phyloP scores from a whole-genome alignment of 2,113 vertebrate genomes.

The Phylloscopus trochiloides region DNA sequence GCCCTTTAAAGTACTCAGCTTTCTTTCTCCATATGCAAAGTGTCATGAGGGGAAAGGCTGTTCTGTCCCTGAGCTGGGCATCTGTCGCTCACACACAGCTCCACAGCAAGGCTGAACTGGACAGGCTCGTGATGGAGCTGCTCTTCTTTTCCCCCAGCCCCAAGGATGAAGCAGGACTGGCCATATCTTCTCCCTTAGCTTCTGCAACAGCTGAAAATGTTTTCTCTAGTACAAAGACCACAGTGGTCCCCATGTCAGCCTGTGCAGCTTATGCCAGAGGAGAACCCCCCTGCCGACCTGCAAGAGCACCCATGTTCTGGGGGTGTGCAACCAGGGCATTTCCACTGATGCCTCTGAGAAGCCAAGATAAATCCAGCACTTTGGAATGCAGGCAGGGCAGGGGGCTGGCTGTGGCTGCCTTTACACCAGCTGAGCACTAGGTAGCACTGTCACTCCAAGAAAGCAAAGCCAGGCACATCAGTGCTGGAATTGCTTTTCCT shows the following conservation, averaged over 20 bases:
- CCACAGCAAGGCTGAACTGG: neutral
- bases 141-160: neutral
- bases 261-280: neutral
- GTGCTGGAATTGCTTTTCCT: neutral
- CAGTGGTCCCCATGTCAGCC: rapidly evolving
- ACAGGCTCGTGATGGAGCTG: neutral
- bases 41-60: neutral
- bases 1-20: neutral
- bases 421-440: conserved; percentile 39
- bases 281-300: neutral
- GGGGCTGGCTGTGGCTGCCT: neutral
- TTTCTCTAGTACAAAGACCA: neutral
- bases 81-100: neutral
- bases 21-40: neutral
- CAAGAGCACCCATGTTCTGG: neutral
- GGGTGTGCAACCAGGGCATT: neutral
- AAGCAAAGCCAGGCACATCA: neutral
- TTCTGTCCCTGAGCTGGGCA: neutral
- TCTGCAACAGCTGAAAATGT: neutral
- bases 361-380: neutral
- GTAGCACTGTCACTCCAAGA: conserved; percentile 34
- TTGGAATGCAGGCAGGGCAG: neutral
- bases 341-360: rapidly evolving
- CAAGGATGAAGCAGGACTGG: neutral
- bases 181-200: neutral